phyloP scores from a whole-genome alignment of 2,797 vertebrate species.

The Lycodopsis pacificus region DNA sequence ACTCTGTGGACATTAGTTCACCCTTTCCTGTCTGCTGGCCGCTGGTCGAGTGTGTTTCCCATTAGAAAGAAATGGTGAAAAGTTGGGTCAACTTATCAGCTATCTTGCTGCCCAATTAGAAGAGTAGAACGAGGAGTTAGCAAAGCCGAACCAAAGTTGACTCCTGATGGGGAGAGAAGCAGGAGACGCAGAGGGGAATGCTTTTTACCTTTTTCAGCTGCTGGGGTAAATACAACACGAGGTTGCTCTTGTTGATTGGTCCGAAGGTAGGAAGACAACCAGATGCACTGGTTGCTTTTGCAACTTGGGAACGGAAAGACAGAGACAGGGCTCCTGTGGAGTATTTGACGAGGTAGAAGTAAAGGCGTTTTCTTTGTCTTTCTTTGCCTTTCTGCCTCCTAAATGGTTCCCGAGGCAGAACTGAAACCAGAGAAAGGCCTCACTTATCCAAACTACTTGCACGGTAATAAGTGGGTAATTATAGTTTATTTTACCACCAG shows the following conservation, averaged over 20 bases:
- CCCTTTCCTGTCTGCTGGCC: neutral
- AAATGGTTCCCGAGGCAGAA: constrained; percentile 65
- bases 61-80: constrained; percentile 54
- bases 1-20: constrained; percentile 10
- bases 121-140: constrained; percentile 40
- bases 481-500: neutral
- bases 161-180: constrained; percentile 18
- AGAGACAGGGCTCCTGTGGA: constrained; percentile 38
- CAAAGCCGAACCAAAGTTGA: constrained; percentile 25
- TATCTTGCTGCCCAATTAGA: constrained; percentile 67
- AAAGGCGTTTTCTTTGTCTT: constrained; percentile 51
- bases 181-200: constrained; percentile 3
- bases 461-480: constrained; percentile 41
- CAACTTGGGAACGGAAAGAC: constrained; percentile 44
- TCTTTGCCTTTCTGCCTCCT: constrained; percentile 51
- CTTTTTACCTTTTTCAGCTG: constrained; percentile 34
- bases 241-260: constrained; percentile 50
- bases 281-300: constrained; percentile 47
- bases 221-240: constrained; percentile 29
- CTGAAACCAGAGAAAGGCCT: constrained; percentile 31
- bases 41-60: constrained; percentile 32
- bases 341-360: constrained; percentile 49
- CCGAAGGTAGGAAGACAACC: constrained; percentile 46
- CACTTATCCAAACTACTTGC: constrained; percentile 57
- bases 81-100: constrained; percentile 47